Conservation (phyloP, 2,888 invertebrate genomes). For the Cerastis rubricosa region DNA sequence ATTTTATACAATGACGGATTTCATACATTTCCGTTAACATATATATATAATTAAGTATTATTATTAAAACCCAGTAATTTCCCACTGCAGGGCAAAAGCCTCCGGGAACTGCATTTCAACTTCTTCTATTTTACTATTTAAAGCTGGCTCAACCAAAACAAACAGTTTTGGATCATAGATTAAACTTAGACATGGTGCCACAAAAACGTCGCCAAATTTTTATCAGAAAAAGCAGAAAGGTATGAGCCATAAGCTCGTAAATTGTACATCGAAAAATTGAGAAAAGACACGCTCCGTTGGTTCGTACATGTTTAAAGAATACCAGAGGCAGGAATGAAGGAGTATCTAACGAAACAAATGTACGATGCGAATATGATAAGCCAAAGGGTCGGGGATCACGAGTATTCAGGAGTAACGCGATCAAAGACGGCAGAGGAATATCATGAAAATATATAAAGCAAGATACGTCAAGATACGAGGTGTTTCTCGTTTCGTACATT, state of each 20-base stretch:
- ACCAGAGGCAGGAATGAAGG: background rate
- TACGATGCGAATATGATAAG: slow-evolving; percentile 44
- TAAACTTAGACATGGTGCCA: background rate
- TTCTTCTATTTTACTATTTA: background rate
- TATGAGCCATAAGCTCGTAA: slow-evolving; percentile 4
- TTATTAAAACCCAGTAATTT: background rate
- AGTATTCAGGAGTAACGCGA: slow-evolving; percentile 1
- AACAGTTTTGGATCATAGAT: background rate
- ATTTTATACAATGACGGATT: too few relatives aligned
- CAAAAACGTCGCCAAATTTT: slow-evolving; percentile 3
- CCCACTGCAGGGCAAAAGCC: background rate
- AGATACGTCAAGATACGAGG: slow-evolving; percentile 14
- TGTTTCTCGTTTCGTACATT: slow-evolving; percentile 1
- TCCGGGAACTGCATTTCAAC: background rate
- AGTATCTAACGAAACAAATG: slow-evolving; percentile 25
- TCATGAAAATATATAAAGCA: slow-evolving; percentile 34
- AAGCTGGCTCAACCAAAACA: background rate
- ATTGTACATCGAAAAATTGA: slow-evolving; percentile 20
- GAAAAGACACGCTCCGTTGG: slow-evolving; percentile 32
- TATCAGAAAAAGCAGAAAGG: slow-evolving; percentile 13
- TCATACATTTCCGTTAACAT: too few relatives aligned
- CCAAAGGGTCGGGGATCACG: background rate
- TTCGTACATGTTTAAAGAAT: slow-evolving; percentile 8
- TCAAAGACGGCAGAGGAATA: slow-evolving; percentile 16
- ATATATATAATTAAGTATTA: background rate